These are phyloP conservation scores for Drosophila nigromelanica DNA, from an alignment of 1,140 invertebrate genomes.

Conservation along the genomic window DNA sequence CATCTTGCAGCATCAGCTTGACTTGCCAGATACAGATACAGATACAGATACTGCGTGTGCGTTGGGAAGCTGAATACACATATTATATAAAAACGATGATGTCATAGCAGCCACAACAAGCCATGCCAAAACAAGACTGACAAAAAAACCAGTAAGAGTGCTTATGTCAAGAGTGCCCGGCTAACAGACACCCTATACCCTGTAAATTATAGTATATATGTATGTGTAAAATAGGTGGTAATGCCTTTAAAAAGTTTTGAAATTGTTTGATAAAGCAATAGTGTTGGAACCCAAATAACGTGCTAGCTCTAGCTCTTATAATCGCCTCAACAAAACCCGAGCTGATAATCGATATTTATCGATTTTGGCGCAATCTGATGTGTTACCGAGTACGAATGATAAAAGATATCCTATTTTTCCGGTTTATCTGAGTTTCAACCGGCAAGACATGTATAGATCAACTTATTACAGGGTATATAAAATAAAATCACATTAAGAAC, in stretches of 20 bases:
- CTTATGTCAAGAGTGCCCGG: not conserved
- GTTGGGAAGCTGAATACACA: slow-evolving; percentile 31
- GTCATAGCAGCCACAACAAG: slow-evolving; percentile 27
- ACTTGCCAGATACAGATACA: slow-evolving; percentile 3
- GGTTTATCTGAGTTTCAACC: too few species aligned
- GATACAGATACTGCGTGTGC: not conserved
- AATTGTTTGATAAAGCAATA: not conserved
- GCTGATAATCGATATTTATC: too few species aligned
- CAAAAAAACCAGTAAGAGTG: not conserved
- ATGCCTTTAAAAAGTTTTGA: too few species aligned
- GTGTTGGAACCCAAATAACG: too few species aligned
- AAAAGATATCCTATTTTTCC: too few species aligned
- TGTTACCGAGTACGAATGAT: too few species aligned
- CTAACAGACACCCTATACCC: not conserved
- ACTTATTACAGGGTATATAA: not conserved
- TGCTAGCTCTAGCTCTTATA: too few species aligned
- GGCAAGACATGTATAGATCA: too few species aligned
- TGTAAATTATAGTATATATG: too few species aligned
- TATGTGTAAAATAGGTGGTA: too few species aligned
- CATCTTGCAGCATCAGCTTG: slow-evolving; percentile 15
- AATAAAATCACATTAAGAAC: not conserved
- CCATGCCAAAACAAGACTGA: slow-evolving; percentile 21
- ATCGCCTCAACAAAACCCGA: too few species aligned
- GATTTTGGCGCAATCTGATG: too few species aligned
- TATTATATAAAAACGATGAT: slow-evolving; percentile 46